A percentile compares a stretch with the other conserved stretches of the same genome.
These are phyloP conservation scores for Cottus gobio DNA, from an alignment of 2,113 vertebrate genomes.

Conservation along the genomic window DNA sequence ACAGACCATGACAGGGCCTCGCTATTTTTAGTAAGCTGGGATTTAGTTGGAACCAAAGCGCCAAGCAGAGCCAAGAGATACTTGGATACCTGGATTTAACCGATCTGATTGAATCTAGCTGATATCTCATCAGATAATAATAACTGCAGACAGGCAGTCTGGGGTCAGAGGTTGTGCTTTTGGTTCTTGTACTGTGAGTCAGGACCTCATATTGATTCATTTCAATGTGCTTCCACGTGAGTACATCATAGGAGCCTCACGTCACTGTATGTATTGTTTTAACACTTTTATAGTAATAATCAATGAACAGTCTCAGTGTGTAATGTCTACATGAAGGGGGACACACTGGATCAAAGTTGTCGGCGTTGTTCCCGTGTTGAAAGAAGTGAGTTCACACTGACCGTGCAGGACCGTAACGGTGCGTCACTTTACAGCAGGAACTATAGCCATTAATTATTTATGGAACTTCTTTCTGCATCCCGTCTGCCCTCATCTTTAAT, in stretches of 20 bases:
- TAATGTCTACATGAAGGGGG: neutral
- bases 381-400: neutral
- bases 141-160: neutral
- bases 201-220: neutral
- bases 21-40: constrained; percentile 84
- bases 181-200: neutral
- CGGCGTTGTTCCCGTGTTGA: neutral
- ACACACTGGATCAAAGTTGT: neutral
- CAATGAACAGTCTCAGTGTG: neutral
- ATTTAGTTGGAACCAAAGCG: constrained; percentile 9
- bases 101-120: neutral
- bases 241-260: neutral
- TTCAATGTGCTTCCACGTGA: neutral
- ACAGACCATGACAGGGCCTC: constrained; percentile 28
- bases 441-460: neutral
- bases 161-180: neutral
- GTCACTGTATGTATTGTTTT: neutral
- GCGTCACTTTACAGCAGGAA: neutral
- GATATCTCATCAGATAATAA: neutral
- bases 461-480: neutral
- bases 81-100: neutral
- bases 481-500: neutral
- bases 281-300: neutral
- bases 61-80: constrained; percentile 8
- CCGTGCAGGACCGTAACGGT: neutral